A percentile compares a stretch with the other conserved stretches of the same genome.
phyloP scores from a whole-genome alignment of 2,888 invertebrate species.

The Anagyrus pseudococci region DNA sequence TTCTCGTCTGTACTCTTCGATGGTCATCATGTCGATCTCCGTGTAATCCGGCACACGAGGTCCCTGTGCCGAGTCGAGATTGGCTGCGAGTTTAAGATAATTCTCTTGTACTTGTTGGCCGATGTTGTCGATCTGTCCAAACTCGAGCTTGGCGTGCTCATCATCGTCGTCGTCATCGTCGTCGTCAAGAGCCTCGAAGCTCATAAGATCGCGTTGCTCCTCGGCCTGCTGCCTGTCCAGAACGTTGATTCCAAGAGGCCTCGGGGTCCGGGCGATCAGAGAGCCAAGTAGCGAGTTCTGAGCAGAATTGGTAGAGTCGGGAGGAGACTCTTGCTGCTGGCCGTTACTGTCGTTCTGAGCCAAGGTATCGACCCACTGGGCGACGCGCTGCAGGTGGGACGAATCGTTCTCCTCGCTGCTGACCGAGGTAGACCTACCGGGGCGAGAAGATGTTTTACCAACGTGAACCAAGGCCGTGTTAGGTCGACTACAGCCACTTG shows the following conservation, averaged over 20 bases:
- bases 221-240: background rate
- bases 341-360: background rate
- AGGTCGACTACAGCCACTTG: constrained; percentile 55
- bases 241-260: constrained; percentile 13
- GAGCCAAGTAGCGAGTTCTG: background rate
- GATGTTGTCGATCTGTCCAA: constrained; percentile 51
- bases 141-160: constrained; percentile 34
- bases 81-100: constrained; percentile 57
- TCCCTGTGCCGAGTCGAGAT: constrained; percentile 52
- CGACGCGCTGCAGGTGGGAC: constrained; percentile 71
- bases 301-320: constrained; percentile 1
- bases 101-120: constrained; percentile 59
- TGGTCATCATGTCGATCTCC: constrained; percentile 49
- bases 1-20: constrained; percentile 57
- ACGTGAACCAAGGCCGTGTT: constrained; percentile 55
- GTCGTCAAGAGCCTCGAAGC: constrained; percentile 53
- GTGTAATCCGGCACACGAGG: constrained; percentile 43
- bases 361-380: constrained; percentile 74
- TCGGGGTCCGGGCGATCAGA: too few species aligned
- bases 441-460: constrained; percentile 47
- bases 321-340: background rate
- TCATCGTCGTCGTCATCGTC: constrained; percentile 53
- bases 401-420: constrained; percentile 44
- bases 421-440: constrained; percentile 51
- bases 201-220: constrained; percentile 42